Evolutionary conservation across 30 jellyfish, hydroid and myxozoan species (phyloP), one percentile per base, ranked within the genome.

Genomic region (Turritopsis rubra): DNA sequence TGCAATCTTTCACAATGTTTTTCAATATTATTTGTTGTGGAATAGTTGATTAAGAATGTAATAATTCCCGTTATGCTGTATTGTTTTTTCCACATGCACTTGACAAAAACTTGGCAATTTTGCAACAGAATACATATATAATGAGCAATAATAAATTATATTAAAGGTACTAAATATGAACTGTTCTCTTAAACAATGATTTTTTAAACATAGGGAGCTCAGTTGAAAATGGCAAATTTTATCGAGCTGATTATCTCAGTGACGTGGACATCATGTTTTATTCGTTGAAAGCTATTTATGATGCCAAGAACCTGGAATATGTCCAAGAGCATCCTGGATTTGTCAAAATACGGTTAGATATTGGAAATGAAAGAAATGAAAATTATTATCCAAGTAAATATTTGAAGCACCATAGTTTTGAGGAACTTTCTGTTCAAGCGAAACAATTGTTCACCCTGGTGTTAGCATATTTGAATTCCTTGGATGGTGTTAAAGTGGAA

Each of bases 191-290:
- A 41, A 41, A 41, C 13, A 41, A 5, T 41, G n/a, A n/a, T 41
- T 41, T 41, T 41, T 13, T 41, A 41, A 41, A 41, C 60, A 5
- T 68, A 68, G 77, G 77, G 9, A 68, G 77, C 77, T 27, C 30
- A 27, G 30, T 1, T 1, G 77, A 68, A 68, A 27, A 68, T 0
- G 77, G 77, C 21, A 68, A 68, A 68, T 68, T 7, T 22, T 68
- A n/a, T 68, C 77, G 77, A 1, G 77, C 77, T 0, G 77, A 68
- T 1, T 23, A 68, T 27, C 77, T 68, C 8, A 27, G 77, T 68
- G 77, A 68, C 21, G 77, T 68, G 77, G 77, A 68, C 21, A 17
- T 68, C 28, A 68, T 68, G 77, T n/a, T 68, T 68, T 68, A 23
- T 27, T 68, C 77, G 77, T 27, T 68, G 28, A 16, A 68, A 7